These are phyloP conservation scores for Cactoblastis cactorum DNA, from an alignment of 2,888 invertebrate genomes.

Conservation along the genomic window DNA sequence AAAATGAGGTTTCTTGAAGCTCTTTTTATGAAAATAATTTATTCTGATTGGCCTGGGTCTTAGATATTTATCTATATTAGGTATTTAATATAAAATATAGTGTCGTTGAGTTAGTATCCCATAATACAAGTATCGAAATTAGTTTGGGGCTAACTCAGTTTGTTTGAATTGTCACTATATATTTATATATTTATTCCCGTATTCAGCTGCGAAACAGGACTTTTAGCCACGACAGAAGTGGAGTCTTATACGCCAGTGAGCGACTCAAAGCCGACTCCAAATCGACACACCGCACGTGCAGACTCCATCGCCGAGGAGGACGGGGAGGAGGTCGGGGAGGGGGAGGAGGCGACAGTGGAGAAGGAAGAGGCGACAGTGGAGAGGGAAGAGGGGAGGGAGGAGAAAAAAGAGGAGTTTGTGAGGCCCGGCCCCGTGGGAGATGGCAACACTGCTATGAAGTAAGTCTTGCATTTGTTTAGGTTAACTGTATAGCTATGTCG, in stretches of 20 bases:
- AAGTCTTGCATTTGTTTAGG: no score
- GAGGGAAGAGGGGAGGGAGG: constrained; percentile 18
- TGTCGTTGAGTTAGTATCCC: no score
- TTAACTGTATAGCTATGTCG: no score
- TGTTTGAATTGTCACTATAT: no score
- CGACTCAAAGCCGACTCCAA: constrained; percentile 36
- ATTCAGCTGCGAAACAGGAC: constrained; percentile 80
- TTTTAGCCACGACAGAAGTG: constrained; percentile 85
- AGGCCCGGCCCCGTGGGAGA: constrained; percentile 38
- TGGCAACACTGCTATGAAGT: constrained; percentile 38
- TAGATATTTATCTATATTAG: no score
- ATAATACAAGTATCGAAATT: no score
- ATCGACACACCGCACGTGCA: constrained; percentile 43
- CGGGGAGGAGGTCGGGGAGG: constrained; percentile 26
- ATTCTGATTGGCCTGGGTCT: no score
- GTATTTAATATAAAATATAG: no score
- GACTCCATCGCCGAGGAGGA: constrained; percentile 70
- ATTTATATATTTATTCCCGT: constrained; percentile 9
- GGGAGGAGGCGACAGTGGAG: constrained; percentile 18
- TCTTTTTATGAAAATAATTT: no score
- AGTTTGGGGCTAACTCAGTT: no score
- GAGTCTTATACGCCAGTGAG: constrained; percentile 49
- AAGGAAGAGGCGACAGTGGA: constrained; percentile 3
- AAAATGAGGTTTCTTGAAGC: no score
- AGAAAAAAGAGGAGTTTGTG: constrained; percentile 27